Conservation (phyloP, 2,888 invertebrate genomes). For the Eumerus sabulonum region DNA sequence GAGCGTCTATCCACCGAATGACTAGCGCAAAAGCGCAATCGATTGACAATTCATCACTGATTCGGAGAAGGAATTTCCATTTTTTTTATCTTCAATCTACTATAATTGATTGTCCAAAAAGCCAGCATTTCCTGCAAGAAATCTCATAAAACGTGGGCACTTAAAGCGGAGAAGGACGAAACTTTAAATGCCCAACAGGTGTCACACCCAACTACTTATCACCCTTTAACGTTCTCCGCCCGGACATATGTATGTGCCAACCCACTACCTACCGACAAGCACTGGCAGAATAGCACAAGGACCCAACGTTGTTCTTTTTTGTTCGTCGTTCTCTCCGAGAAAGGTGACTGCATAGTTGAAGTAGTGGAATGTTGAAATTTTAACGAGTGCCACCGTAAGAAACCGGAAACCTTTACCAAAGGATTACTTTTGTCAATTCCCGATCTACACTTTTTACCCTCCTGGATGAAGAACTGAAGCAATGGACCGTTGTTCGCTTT, state of each 20-base stretch:
- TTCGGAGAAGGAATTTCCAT: neutral
- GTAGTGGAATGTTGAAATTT: neutral
- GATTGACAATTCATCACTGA: neutral
- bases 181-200: constrained; percentile 52
- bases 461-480: too few relatives aligned
- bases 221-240: constrained; percentile 33
- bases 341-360: constrained; percentile 3
- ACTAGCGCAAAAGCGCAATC: neutral
- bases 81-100: neutral
- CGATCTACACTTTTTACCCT: too few relatives aligned
- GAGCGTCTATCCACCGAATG: too few relatives aligned
- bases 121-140: neutral
- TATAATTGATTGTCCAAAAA: neutral
- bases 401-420: too few relatives aligned
- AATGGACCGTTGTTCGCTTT: too few relatives aligned
- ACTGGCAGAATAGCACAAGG: constrained; percentile 25
- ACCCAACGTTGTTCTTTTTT: constrained; percentile 1
- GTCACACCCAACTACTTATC: constrained; percentile 44
- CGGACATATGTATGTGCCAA: constrained; percentile 6
- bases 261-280: constrained; percentile 28
- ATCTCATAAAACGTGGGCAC: constrained; percentile 15
- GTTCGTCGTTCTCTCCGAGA: too few relatives aligned
- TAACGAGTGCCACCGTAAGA: too few relatives aligned
- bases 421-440: too few relatives aligned
- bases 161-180: constrained; percentile 12